These are phyloP conservation scores for Idaea biselata DNA, from an alignment of 2,888 invertebrate genomes.

Conservation along the genomic window DNA sequence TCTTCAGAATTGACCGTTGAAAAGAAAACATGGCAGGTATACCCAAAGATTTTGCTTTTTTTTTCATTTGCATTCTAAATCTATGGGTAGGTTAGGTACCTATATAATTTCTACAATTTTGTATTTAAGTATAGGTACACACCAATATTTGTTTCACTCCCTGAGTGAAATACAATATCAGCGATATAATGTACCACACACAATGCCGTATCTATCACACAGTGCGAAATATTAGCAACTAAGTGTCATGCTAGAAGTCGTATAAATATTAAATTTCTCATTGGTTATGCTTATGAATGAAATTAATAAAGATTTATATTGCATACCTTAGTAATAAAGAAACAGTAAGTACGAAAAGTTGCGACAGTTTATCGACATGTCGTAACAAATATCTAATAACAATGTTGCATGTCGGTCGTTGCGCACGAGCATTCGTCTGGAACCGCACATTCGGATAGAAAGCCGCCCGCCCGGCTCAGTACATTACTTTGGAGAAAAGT, in stretches of 20 bases:
- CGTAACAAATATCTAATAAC: conserved; percentile 24
- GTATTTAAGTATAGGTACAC: too few relatives aligned
- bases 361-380: conserved; percentile 15
- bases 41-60: too few relatives aligned
- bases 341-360: conserved; percentile 5
- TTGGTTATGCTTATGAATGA: neutral
- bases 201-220: too few relatives aligned
- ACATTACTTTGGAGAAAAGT: neutral
- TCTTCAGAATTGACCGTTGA: too few relatives aligned
- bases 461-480: conserved; percentile 6
- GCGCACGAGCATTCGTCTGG: conserved; percentile 12
- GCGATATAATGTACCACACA: too few relatives aligned
- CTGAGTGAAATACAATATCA: too few relatives aligned
- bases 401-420: conserved; percentile 20
- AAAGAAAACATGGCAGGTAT: too few relatives aligned
- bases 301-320: conserved; percentile 7
- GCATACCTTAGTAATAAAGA: neutral
- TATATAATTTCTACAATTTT: too few relatives aligned
- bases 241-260: neutral
- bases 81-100: too few relatives aligned
- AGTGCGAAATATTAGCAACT: too few relatives aligned
- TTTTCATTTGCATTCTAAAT: too few relatives aligned
- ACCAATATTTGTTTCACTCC: too few relatives aligned
- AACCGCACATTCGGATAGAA: conserved; percentile 22
- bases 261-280: neutral